These are phyloP conservation scores for Copidosoma floridanum DNA, from an alignment of 1,140 invertebrate genomes.

Conservation along the genomic window DNA sequence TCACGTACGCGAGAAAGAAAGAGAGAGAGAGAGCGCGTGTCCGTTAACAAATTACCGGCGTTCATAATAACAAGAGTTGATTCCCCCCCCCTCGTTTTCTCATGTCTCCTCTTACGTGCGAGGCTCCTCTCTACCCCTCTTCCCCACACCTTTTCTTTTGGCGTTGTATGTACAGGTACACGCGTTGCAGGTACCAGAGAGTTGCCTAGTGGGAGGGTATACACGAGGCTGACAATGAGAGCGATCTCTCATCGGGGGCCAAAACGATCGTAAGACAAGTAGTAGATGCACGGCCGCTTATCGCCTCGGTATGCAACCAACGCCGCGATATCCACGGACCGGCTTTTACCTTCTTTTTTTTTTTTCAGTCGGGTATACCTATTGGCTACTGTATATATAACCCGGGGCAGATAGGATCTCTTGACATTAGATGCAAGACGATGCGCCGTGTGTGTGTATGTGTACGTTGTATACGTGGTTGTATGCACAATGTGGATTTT, in stretches of 20 bases:
- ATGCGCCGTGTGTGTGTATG: background rate
- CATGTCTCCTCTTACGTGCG: background rate
- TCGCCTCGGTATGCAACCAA: too few relatives aligned
- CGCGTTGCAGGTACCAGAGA: too few relatives aligned
- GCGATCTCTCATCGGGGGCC: constrained; percentile 18
- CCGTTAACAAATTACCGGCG: constrained; percentile 22
- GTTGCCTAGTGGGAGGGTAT: too few relatives aligned
- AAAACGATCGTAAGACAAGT: constrained; percentile 28
- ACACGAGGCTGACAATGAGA: constrained; percentile 19
- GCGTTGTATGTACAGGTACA: too few relatives aligned
- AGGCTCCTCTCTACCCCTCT: background rate
- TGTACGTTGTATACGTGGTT: too few relatives aligned
- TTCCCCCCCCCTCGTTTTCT: background rate
- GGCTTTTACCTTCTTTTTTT: too few relatives aligned
- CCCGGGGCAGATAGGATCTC: constrained; percentile 4
- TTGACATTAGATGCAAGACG: background rate
- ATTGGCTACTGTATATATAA: background rate
- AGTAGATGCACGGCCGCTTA: background rate
- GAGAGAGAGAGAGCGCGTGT: too few relatives aligned
- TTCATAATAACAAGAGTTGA: too few relatives aligned
- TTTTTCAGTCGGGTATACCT: too few relatives aligned
- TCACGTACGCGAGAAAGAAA: constrained; percentile 4
- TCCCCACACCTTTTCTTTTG: too few relatives aligned
- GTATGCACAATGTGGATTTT: too few relatives aligned
- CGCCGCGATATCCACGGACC: too few relatives aligned